Base-by-base conservation (phyloP, 2,797 vertebrate species). In the Leptatherina wallacei region DNA sequence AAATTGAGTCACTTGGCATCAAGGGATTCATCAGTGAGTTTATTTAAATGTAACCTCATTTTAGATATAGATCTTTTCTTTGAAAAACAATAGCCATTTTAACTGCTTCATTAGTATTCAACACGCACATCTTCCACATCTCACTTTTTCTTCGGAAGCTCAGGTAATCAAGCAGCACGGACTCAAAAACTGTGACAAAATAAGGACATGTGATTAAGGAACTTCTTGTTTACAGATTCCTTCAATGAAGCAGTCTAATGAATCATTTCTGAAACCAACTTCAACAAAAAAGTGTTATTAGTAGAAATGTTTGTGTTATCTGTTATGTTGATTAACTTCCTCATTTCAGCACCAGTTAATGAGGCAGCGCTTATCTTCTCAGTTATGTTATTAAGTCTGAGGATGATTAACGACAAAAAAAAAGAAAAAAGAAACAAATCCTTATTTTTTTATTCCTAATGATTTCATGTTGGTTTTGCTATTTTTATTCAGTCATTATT, bases 21-120 rank as follows among this genome's bases (percentile, higher is more conserved):
- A 99, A 99, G 94, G 98, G 98, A 85, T 99, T 99, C 88, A 99
- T 99, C 91, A 99, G 98, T 99, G 91, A 97, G 98, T 92, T 14
- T 38, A 42, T 69, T 40, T 0, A 44, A 8, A 35, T 64, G 58
- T 13, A 0, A 44, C 13, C 57, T 66, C 0, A 1, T 49, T 42
- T 56, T 59, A 24, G 18, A 2, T 29, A 30, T 11, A 9, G 29
- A 0, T 33, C 0, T 18, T 54, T 55, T 24, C 16, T 13, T 49
- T 12, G 9, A 61, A 9, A 4, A 0, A 33, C 13, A 29, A 13
- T 18, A 27, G 11, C n/a, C 29, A 6, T 29, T 14, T 8, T 22
- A 11, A 9, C 38, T 22, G 27, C 22, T 52, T 52, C 63, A 44
- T 40, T 9, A 2, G 18, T 51, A 6, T 64, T 33, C 6, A 57